These are phyloP conservation scores for Peromyscus maniculatus DNA, from an alignment of 2,113 vertebrate species.

Conservation along the genomic window DNA sequence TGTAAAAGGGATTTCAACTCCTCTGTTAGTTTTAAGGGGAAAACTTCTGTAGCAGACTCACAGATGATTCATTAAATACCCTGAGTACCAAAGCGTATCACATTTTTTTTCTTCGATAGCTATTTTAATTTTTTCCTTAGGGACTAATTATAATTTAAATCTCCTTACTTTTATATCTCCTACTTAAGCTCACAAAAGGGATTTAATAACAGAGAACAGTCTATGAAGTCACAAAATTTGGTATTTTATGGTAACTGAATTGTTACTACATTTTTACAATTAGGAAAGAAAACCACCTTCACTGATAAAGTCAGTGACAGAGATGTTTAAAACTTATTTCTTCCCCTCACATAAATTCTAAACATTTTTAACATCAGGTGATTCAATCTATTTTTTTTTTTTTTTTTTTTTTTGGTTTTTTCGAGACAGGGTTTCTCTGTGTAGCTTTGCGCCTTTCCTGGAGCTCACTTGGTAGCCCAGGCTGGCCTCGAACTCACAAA, in stretches of 20 bases:
- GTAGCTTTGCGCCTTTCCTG: no score
- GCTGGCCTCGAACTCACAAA: no score
- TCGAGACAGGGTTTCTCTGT: no score
- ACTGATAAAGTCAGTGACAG: slow-evolving; percentile 42
- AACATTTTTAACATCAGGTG: slow-evolving; percentile 28
- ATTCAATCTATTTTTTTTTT: slow-evolving; percentile 53
- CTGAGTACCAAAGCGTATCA: slow-evolving; percentile 22
- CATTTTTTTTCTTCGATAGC: slow-evolving; percentile 47
- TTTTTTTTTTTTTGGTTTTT: no score
- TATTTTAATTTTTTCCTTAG: slow-evolving; percentile 49
- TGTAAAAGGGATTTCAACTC: background rate
- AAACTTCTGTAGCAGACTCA: slow-evolving; percentile 19
- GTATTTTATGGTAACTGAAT: slow-evolving; percentile 49
- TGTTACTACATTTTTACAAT: slow-evolving; percentile 61
- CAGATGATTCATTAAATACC: slow-evolving; percentile 59
- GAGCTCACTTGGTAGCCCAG: no score
- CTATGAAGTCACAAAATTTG: slow-evolving; percentile 43
- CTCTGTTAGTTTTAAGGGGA: slow-evolving; percentile 15
- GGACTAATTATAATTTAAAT: slow-evolving; percentile 58
- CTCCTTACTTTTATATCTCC: slow-evolving; percentile 17
- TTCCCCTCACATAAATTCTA: slow-evolving; percentile 27
- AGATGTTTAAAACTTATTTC: slow-evolving; percentile 49
- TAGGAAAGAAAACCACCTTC: background rate
- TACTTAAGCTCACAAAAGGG: background rate
- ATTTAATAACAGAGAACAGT: slow-evolving; percentile 50